Base-by-base conservation (phyloP, 2,797 vertebrate species). In the Microctenopoma lineatum region DNA sequence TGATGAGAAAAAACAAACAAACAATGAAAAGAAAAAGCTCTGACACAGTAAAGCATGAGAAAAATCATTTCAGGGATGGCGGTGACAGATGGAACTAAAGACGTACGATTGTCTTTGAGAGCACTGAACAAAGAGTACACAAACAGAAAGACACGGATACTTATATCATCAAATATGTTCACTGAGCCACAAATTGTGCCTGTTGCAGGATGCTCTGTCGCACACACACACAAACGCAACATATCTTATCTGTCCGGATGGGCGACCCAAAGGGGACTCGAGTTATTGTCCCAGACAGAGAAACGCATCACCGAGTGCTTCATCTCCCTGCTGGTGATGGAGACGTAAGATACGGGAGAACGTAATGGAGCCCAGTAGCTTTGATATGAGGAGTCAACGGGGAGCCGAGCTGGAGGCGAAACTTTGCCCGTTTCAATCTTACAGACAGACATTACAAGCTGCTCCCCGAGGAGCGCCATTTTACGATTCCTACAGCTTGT, bases 391-490 rank as follows among this genome's bases (percentile, higher is more conserved):
- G 66, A 62, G 80, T 75, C 86, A 48, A 75, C 13, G 44, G 83
- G 81, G 84, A 85, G 55, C 34, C 2, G 18, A 73, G 83, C 75
- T 27, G 15, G 73, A 84, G 83, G 86, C 85, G 71, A 84, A 80
- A 79, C 79, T 66, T 84, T 73, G 74, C 66, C 81, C 53, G 71
- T 79, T 88, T 89, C 78, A 80, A 80, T 91, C 85, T 80, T 56
- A 29, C 70, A 72, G 68, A 74, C 70, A 79, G 81, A 84, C 83
- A 76, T 83, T 85, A 85, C 66, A 77, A 85, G 81, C 48, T 57
- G 59, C 62, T 86, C 77, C 84, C 81, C 0, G 38, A 75, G 71
- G 76, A 76, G 42, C 66, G 59, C 27, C 62, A 71, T 78, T 80
- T 77, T 66, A 77, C 64, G 69, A 61, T 67, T 60, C 64, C 57